Evolutionary conservation across 2,113 vertebrate species (phyloP), one percentile per base, ranked within the genome.

Genomic region (Poeciliopsis occidentalis): DNA sequence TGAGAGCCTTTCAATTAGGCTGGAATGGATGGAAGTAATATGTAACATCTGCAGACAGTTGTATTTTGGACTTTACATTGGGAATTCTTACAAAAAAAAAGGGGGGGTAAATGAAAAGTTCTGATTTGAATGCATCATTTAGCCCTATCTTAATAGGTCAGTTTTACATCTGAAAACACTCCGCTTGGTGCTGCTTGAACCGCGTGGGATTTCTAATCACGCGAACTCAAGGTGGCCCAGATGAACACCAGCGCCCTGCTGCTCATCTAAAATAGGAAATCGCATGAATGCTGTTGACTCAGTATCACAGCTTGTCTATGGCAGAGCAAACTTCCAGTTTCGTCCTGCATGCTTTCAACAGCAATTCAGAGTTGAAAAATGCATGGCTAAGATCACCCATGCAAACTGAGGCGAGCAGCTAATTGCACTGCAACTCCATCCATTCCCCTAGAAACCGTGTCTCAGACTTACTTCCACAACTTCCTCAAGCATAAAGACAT

Each of bases 401-500:
- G 79, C 71, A 87, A 88, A 79, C 72, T 64, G 80, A 83, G 71
- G 69, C 19, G 47, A 82, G 60, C 34, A 79, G 82, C 86, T 87
- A 82, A 88, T 86, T 86, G 71, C 80, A 67, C 8, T 72, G 78
- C 75, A 85, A 74, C 37, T 80, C 82, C 81, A 87, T 76, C 80
- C 73, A 81, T 83, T 67, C 83, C 81, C 61, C 78, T 80, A 19
- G 3, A 82, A 83, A 75, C 69, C 2, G 26, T 44, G 37, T 86
- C 73, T 87, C 34, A 19, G 69, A 78, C 83, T 82, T 67, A 78
- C 82, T 78, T 84, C 75, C 73, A 64, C 85, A 89, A 87, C 74
- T 79, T 87, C 83, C 82, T 85, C 83, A 76, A 80, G 82, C 87
- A 75, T 79, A 24, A 78, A 82, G 68, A 82, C 84, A 84, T 91